Conservation (phyloP, 2,797 vertebrate genomes). For the Esox masquinongy region DNA sequence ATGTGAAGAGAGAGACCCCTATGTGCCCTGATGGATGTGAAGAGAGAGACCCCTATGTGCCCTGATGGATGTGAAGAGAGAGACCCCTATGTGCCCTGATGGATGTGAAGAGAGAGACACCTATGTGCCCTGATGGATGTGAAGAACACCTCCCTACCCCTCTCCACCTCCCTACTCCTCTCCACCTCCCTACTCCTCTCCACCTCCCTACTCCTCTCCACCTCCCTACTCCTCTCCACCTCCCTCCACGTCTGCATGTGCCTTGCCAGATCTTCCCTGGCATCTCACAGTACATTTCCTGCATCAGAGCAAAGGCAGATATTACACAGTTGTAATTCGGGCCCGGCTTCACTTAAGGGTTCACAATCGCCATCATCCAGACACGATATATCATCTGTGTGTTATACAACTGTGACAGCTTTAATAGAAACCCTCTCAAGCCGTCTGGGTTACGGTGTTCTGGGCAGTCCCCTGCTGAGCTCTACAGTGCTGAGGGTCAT, state of each 20-base stretch:
- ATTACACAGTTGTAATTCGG: constrained; percentile 28
- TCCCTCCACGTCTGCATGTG: constrained; percentile 13
- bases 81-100: too few relatives aligned
- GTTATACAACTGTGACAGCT: background rate
- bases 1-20: constrained; percentile 56
- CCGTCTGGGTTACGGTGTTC: background rate
- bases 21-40: background rate
- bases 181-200: background rate
- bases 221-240: constrained; percentile 20
- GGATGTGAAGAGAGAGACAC: constrained; percentile 22
- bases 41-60: too few relatives aligned
- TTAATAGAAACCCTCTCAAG: background rate
- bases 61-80: too few relatives aligned
- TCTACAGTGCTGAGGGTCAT: background rate
- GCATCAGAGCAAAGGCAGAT: constrained; percentile 31
- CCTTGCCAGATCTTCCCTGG: constrained; percentile 40
- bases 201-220: background rate
- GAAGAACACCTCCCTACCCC: constrained; percentile 48
- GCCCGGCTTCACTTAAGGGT: constrained; percentile 25
- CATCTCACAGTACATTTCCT: constrained; percentile 43
- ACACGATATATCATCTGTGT: constrained; percentile 67
- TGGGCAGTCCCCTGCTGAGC: background rate
- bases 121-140: constrained; percentile 52
- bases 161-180: background rate
- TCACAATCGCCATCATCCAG: constrained; percentile 21